These are phyloP conservation scores for Noctilio leporinus DNA, from an alignment of 2,113 vertebrate genomes.

Conservation along the genomic window DNA sequence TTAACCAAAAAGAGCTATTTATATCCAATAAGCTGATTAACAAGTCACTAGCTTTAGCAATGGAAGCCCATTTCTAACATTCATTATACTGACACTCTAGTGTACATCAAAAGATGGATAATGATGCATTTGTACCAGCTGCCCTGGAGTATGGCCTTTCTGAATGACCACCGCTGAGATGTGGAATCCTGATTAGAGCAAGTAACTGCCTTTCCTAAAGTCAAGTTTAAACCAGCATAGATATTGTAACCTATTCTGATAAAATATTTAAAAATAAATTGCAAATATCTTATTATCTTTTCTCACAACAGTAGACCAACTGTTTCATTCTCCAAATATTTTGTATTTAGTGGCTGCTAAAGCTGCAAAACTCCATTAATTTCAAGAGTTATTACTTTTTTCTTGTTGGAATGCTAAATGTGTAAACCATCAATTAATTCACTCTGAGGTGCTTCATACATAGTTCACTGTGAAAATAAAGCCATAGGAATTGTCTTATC, in stretches of 20 bases:
- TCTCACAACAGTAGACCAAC: background rate
- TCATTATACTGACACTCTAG: background rate
- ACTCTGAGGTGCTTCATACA: background rate
- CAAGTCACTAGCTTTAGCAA: background rate
- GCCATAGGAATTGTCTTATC: background rate
- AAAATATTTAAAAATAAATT: conserved; percentile 21
- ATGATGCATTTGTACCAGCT: background rate
- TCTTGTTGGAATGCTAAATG: background rate
- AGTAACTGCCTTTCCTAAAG: background rate
- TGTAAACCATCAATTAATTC: background rate
- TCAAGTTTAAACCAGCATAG: background rate
- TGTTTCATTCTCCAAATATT: background rate
- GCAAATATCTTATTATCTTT: background rate
- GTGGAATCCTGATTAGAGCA: background rate
- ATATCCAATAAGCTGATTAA: background rate
- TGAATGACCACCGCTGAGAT: background rate
- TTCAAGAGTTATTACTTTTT: background rate
- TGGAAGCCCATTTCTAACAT: background rate
- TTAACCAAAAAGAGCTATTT: background rate
- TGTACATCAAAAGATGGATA: background rate
- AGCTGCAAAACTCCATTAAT: background rate
- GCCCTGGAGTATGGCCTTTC: background rate
- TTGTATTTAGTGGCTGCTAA: background rate
- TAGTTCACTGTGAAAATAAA: background rate
- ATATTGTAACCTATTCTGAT: background rate